phyloP scores from a whole-genome alignment of 1,140 invertebrate genomes.

The Aphelinus atriplicis region DNA sequence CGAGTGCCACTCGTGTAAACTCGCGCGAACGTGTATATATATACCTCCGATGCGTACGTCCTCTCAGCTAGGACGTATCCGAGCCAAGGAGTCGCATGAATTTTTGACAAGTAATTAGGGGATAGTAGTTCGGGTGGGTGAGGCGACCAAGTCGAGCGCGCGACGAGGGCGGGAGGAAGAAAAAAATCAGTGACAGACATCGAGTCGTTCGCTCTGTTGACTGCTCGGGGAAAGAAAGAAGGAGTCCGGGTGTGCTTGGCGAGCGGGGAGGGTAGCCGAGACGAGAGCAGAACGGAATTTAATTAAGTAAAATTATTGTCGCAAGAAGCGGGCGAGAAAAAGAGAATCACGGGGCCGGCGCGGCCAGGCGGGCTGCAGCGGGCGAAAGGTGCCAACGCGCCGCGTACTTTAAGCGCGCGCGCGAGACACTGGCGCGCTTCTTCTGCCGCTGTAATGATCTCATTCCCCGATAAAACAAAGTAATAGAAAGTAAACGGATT shows the following conservation, averaged over 20 bases:
- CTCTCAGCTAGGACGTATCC: too few relatives aligned
- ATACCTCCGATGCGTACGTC: too few relatives aligned
- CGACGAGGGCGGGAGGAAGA: neutral
- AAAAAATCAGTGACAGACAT: constrained; percentile 39
- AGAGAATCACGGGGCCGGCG: constrained; percentile 41
- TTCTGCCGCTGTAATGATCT: constrained; percentile 54
- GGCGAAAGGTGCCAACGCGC: constrained; percentile 36
- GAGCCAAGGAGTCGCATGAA: neutral
- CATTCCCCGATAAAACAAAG: constrained; percentile 59
- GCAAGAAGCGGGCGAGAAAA: constrained; percentile 57
- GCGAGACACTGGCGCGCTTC: too few relatives aligned
- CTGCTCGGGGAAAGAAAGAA: constrained; percentile 20
- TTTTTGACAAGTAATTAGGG: constrained; percentile 30
- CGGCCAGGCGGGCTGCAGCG: constrained; percentile 16
- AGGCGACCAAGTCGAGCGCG: neutral
- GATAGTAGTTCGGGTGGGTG: constrained; percentile 4
- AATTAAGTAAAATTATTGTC: constrained; percentile 69
- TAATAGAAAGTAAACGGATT: constrained; percentile 61
- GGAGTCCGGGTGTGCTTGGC: constrained; percentile 6
- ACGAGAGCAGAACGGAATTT: constrained; percentile 67
- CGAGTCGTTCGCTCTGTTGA: constrained; percentile 3
- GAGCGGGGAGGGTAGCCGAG: constrained; percentile 47
- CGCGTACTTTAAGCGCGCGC: too few relatives aligned
- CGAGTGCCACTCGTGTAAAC: neutral
- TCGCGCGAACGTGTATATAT: neutral